Percentiles rank a stretch among this genome's conserved stretches.
Evolutionary conservation across 2,797 vertebrate species (phyloP).

Genomic region (Onychomys arenicola): DNA sequence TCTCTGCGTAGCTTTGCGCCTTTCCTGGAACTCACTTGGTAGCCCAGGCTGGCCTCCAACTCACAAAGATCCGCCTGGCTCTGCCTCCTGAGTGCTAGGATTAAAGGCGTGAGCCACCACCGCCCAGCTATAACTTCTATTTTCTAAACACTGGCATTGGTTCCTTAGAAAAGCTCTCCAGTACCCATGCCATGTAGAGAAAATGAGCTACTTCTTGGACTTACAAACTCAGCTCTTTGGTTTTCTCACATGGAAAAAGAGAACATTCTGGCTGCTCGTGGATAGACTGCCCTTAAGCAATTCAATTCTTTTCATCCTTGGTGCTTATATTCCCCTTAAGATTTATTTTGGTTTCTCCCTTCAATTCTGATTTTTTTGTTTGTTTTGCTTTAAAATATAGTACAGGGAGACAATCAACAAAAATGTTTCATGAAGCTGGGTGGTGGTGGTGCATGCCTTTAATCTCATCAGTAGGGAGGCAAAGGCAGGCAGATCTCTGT

Average conservation of each 20-base stretch:
- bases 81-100: no score
- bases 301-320: background rate
- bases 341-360: background rate
- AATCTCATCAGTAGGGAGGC: no score
- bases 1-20: no score
- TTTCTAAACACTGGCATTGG: background rate
- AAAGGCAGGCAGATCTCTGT: no score
- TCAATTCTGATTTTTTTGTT: background rate
- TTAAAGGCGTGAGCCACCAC: no score
- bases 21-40: no score
- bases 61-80: no score
- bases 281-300: background rate
- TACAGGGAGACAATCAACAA: background rate
- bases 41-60: no score
- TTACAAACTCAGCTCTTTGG: background rate
- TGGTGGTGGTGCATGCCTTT: no score
- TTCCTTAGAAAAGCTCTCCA: background rate
- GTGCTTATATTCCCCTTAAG: background rate
- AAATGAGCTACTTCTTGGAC: background rate
- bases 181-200: background rate
- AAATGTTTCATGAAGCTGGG: background rate
- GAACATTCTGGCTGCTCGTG: background rate
- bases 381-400: background rate
- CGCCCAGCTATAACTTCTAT: no score
- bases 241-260: background rate